Percentiles rank a stretch among this genome's conserved stretches.
Conservation (phyloP, 2,113 vertebrate species). For the Malaclemys terrapin region DNA sequence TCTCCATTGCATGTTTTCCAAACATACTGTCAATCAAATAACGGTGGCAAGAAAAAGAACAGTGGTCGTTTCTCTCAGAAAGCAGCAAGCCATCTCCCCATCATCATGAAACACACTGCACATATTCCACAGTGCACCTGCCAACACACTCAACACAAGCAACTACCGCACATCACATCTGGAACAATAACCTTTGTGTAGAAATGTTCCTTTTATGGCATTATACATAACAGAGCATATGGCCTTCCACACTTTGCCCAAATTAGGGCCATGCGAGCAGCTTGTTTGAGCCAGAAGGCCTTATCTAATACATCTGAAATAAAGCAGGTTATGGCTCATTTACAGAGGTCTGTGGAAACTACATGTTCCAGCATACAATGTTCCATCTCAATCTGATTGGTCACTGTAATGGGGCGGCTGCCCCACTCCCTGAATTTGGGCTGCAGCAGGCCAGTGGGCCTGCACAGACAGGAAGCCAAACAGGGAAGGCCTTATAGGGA, state of each 20-base stretch:
- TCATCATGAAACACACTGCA: background rate
- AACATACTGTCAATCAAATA: background rate
- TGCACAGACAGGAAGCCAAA: too few species aligned
- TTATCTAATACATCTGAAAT: background rate
- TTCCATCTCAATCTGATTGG: background rate
- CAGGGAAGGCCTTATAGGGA: too few species aligned
- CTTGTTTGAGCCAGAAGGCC: background rate
- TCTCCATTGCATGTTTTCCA: background rate
- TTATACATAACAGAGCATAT: background rate
- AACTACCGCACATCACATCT: background rate
- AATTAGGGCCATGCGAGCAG: background rate
- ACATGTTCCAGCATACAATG: background rate
- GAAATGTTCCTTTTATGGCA: background rate
- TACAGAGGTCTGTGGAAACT: background rate
- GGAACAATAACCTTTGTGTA: background rate
- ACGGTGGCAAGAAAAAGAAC: background rate
- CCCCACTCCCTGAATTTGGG: too few species aligned
- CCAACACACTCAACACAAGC: background rate
- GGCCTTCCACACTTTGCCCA: background rate
- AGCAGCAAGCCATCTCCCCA: background rate
- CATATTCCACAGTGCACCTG: background rate
- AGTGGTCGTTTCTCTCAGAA: too few species aligned
- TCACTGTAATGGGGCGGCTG: too few species aligned
- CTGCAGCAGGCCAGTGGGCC: too few species aligned
- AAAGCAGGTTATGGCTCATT: background rate